Percentiles rank a stretch among this genome's conserved stretches.
These are phyloP conservation scores for Grammomys surdaster DNA, from an alignment of 2,113 vertebrate species.

Conservation along the genomic window DNA sequence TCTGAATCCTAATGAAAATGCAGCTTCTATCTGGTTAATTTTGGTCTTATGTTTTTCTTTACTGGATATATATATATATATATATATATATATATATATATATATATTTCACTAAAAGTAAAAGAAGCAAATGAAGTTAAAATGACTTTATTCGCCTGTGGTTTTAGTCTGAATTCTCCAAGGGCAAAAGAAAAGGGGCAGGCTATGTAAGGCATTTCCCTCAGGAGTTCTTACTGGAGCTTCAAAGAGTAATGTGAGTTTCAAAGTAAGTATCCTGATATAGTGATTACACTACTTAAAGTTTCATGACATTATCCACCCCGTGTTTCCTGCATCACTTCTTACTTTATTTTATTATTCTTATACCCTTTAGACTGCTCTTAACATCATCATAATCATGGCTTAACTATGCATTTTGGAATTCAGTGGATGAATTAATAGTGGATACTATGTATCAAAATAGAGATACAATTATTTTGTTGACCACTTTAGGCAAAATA, in stretches of 20 bases:
- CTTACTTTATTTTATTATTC: not conserved
- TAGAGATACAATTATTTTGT: not conserved
- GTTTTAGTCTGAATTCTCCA: conserved; percentile 33
- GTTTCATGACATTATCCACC: not conserved
- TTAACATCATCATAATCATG: not conserved
- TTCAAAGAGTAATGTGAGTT: conserved; percentile 16
- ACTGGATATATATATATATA: too few species aligned
- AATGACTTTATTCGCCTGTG: not conserved
- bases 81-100: too few species aligned
- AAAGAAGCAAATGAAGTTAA: conserved; percentile 10
- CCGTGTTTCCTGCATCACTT: not conserved
- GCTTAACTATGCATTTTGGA: not conserved
- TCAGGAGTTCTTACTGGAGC: conserved; percentile 21
- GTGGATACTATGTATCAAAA: not conserved
- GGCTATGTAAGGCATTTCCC: not conserved
- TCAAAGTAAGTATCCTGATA: not conserved
- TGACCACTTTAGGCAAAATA: not conserved
- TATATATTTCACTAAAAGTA: too few species aligned
- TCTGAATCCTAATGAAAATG: not conserved
- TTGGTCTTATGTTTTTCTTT: not conserved
- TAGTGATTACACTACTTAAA: not conserved
- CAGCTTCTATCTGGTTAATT: not conserved
- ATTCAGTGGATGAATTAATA: not conserved
- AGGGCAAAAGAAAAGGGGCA: not conserved
- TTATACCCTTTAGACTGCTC: not conserved